Base-by-base conservation (phyloP, 2,888 invertebrate species). In the Lomographa bimaculata region DNA sequence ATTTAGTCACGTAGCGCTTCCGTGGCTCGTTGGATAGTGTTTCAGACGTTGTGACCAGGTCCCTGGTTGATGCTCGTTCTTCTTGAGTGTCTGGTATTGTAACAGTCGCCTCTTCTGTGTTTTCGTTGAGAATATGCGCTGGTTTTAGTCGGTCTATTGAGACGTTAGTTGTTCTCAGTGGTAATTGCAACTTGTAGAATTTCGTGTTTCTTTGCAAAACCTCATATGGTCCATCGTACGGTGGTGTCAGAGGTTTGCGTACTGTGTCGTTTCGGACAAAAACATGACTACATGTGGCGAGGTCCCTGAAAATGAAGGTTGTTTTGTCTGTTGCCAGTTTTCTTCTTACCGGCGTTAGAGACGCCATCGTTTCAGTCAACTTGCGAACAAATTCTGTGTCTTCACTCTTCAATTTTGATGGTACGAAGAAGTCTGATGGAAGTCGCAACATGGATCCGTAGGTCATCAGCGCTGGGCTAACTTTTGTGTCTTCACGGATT, bases 391-490 rank as follows among this genome's bases (percentile, higher is more conserved):
- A 16, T n/a, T 26, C 26, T n/a, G 26, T 7, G 8, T 26, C 26
- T 26, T 14, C 16, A 5, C 7, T 26, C 4, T 26, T 16, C 26
- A 16, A 5, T 16, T 26, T 26, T 14, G 16, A 6, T 16, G 26
- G 14, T 7, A 26, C 16, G n/a, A n/a, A n/a, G n/a, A n/a, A n/a
- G n/a, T n/a, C n/a, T n/a, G n/a, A n/a, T n/a, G n/a, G n/a, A n/a
- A n/a, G n/a, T 25, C 12, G 7, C 3, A 25, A 12, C 3, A 12
- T 12, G 5, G 25, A 5, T 25, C 25, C 25, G 12, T 25, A 25
- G 7, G 14, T 26, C 26, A 26, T 26, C 7, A 26, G 8, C 1
- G 26, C 26, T 26, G 16, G 26, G 8, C 26, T 26, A 1, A 26
- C 1, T 14, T 26, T 26, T 1, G 14, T 26, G 7, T 26, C 26